Evolutionary conservation across 1,140 invertebrate species (phyloP), one percentile per base, ranked within the genome.

Genomic region (Tetramorium alpestre): DNA sequence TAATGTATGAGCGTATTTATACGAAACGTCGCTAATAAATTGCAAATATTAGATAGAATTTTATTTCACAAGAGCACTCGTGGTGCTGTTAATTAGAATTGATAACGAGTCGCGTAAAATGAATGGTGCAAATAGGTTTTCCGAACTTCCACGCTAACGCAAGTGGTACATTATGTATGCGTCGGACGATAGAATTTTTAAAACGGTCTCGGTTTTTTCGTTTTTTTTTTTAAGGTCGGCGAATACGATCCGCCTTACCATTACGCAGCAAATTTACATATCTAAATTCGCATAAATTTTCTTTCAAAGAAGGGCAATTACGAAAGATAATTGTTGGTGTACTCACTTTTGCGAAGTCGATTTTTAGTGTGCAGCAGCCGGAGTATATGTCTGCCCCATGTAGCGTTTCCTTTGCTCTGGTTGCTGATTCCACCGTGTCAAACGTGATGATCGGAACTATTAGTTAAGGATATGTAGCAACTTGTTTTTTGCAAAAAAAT

Each of bases 381-480:
- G 99, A 99, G 95, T 99, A 99, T 94, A 99, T 99, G 96, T 99
- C 99, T 73, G 99, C 99, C 89, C 99, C 99, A 96, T 99, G 98
- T 87, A 99, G 96, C 67, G 97, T 97, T 89, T 99, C 98, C 94
- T 99, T 99, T 73, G 99, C 99, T 94, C 98, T 96, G 88, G 98
- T 98, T 60, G 99, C 99, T n/a, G 98, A 97, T 92, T 99, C 99
- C 88, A 99, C 96, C 92, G 97, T 98, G 95, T 99, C 99, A 96
- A 99, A 99, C 96, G 97, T 98, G 95, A 95, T 96, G 96, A 96
- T 96, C 95, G 94, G 95, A 96, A 93, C 90, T 70, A 64, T 90
- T 51, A 89, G 94, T 96, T 96, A 96, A 96, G 96, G 95, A 96
- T 88, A 90, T 87, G 90, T 89, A 54, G 6, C 8, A 18, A 54